Evolutionary conservation across 2,888 invertebrate genomes (phyloP).

Genomic region (Netelia fuscicornis): DNA sequence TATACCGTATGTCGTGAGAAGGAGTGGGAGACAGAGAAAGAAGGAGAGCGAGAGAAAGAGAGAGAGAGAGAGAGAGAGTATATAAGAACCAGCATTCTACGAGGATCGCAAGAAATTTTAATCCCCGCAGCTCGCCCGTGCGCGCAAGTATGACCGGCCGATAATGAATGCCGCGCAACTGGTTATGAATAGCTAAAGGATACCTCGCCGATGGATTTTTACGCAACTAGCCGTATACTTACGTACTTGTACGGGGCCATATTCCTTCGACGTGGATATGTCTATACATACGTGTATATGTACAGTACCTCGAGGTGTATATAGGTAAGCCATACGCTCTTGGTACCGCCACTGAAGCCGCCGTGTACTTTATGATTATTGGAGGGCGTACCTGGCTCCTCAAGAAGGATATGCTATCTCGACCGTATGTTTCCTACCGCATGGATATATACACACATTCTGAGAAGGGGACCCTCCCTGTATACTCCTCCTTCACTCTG

Average conservation of each 20-base stretch:
- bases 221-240: constrained; percentile 73
- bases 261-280: constrained; percentile 33
- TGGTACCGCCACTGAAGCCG: constrained; percentile 64
- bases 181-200: constrained; percentile 80
- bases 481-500: constrained; percentile 61
- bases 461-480: constrained; percentile 38
- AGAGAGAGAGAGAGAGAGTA: constrained; percentile 35
- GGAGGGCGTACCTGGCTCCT: constrained; percentile 77
- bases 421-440: constrained; percentile 60
- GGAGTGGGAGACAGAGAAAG: constrained; percentile 6
- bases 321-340: constrained; percentile 53
- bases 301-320: constrained; percentile 27
- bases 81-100: constrained; percentile 71
- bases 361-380: constrained; percentile 80
- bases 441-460: constrained; percentile 24
- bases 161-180: constrained; percentile 81
- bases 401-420: constrained; percentile 72
- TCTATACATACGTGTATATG: constrained; percentile 27
- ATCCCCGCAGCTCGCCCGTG: constrained; percentile 70
- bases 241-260: constrained; percentile 67
- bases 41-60: not conserved
- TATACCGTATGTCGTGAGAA: constrained; percentile 34
- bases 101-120: constrained; percentile 75
- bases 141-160: constrained; percentile 73
- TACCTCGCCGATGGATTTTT: constrained; percentile 75